Base-by-base conservation (phyloP, 2,113 vertebrate species). In the Hystrix cristata region DNA sequence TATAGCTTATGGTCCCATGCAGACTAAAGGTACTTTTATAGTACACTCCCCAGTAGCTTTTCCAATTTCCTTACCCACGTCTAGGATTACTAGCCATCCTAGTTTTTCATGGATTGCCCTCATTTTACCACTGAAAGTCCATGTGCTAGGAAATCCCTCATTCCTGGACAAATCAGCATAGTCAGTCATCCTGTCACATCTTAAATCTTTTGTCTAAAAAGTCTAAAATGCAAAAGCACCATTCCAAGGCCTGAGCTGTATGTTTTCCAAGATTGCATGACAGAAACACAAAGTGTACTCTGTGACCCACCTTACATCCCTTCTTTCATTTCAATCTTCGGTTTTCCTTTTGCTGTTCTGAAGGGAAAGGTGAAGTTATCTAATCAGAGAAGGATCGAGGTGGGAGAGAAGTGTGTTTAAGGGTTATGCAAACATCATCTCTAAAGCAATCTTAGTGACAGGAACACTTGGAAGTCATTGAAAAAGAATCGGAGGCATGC, bases 391-490 rank as follows among this genome's bases (percentile, higher is more conserved):
- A 55, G 60, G 5, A n/a, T 72, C 7, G 10, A 83, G 14, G 3
- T 86, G 12, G 31, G 29, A 93, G n/a, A 92, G 34, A 74, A 80
- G 13, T 51, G 1, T 92, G 43, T 84, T 71, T 94, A 53, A 64
- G 15, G 46, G 48, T 84, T 69, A 88, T 34, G 23, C 15, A 90
- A 62, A 87, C 6, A 91, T 59, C 15, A 79, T 51, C 10, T 95
- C 43, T 96, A 62, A 95, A 79, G 72, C 34, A 97, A 8, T 60
- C 3, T 43, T 83, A 76, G 48, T 67, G 38, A 79, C 76, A 16
- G 25, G 19, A 89, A 87, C 65, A 92, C 65, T 94, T 72, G 18
- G 53, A 92, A 96, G 51, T 71, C 59, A 92, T 31, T 95, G 46
- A 62, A 94, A 79, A 88, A 87, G n/a, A 84, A 71, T 18, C 14